These are phyloP conservation scores for Augochlora pura DNA, from an alignment of 1,140 invertebrate species.

Conservation along the genomic window DNA sequence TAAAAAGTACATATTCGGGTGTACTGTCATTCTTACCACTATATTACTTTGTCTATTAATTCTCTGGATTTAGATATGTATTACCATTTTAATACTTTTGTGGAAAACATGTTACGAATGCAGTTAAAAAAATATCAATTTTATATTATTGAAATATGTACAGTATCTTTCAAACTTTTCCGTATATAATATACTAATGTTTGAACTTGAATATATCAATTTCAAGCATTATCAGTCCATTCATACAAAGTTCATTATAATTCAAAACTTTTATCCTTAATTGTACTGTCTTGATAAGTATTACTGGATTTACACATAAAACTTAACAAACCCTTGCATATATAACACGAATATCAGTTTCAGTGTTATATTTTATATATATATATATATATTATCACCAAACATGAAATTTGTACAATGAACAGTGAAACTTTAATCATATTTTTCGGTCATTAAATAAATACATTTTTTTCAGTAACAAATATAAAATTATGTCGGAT, in stretches of 20 bases:
- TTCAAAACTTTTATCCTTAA: conserved; percentile 33
- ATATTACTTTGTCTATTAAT: neutral
- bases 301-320: conserved; percentile 61
- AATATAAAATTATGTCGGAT: conserved; percentile 40
- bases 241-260: conserved; percentile 11
- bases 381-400: conserved; percentile 16
- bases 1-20: conserved; percentile 2
- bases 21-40: neutral
- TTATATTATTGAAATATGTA: conserved; percentile 49
- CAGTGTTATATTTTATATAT: conserved; percentile 9
- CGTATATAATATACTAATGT: neutral
- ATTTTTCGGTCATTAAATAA: conserved; percentile 56
- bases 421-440: conserved; percentile 42
- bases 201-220: conserved; percentile 26
- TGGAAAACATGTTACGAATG: conserved; percentile 7
- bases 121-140: conserved; percentile 27
- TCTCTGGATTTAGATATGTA: conserved; percentile 20
- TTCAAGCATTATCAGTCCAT: conserved; percentile 45
- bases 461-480: conserved; percentile 53
- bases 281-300: conserved; percentile 39
- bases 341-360: conserved; percentile 45
- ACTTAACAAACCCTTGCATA: conserved; percentile 65
- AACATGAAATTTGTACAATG: conserved; percentile 66
- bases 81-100: conserved; percentile 34
- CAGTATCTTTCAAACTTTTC: conserved; percentile 21